phyloP scores from a whole-genome alignment of 2,113 vertebrate genomes.

The Smithornis capensis region DNA sequence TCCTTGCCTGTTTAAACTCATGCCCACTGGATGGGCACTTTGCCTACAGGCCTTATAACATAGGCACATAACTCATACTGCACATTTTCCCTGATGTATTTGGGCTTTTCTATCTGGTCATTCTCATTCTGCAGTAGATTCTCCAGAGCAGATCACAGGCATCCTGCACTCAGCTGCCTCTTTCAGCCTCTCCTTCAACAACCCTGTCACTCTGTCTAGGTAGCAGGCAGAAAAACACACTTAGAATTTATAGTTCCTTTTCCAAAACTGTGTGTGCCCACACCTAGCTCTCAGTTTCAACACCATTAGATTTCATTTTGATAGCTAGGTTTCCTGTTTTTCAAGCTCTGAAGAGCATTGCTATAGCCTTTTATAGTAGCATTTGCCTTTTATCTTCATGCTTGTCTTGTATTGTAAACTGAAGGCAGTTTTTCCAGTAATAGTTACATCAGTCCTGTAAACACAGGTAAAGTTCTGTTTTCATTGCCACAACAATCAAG shows the following conservation, averaged over 20 bases:
- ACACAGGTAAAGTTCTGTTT: neutral
- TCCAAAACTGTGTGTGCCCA: neutral
- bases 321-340: conserved; percentile 40
- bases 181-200: neutral
- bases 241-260: neutral
- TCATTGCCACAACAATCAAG: neutral
- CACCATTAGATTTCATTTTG: neutral
- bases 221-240: neutral
- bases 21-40: neutral
- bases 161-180: neutral
- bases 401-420: neutral
- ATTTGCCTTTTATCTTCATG: neutral
- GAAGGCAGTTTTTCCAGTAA: neutral
- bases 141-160: neutral
- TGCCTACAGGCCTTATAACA: rapidly evolving
- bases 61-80: neutral
- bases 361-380: neutral
- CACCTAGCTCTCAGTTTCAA: conserved; percentile 17
- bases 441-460: neutral
- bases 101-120: neutral
- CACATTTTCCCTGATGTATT: neutral
- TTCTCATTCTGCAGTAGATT: neutral
- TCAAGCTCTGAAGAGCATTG: neutral
- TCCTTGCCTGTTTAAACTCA: neutral
- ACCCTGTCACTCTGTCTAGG: neutral